phyloP scores from a whole-genome alignment of 2,797 vertebrate genomes.

The Centroberyx gerrardi region DNA sequence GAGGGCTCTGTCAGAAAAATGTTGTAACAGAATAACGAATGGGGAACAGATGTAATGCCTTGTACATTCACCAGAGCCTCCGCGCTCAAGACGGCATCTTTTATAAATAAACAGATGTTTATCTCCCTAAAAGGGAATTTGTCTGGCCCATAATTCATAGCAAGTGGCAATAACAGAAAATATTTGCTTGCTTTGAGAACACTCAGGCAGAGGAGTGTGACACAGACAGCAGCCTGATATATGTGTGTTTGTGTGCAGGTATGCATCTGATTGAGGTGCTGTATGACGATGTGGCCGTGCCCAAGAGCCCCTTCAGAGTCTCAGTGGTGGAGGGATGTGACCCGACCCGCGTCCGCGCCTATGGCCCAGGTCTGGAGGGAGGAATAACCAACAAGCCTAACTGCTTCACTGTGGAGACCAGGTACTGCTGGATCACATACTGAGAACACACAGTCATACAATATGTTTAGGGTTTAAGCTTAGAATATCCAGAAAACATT shows the following conservation, averaged over 20 bases:
- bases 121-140: slow-evolving; percentile 69
- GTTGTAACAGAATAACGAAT: slow-evolving; percentile 73
- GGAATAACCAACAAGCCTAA: slow-evolving; percentile 94
- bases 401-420: slow-evolving; percentile 97
- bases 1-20: slow-evolving; percentile 71
- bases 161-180: slow-evolving; percentile 42
- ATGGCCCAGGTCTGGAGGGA: slow-evolving; percentile 92
- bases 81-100: slow-evolving; percentile 55
- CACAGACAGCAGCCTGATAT: slow-evolving; percentile 6
- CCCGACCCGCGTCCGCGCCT: slow-evolving; percentile 93
- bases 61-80: slow-evolving; percentile 59
- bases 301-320: slow-evolving; percentile 96
- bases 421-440: slow-evolving; percentile 78
- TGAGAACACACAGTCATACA: not conserved
- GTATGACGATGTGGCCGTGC: slow-evolving; percentile 90
- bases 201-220: slow-evolving; percentile 8
- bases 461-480: not conserved
- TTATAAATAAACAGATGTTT: slow-evolving; percentile 78
- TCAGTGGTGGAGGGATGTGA: slow-evolving; percentile 95
- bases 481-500: not conserved
- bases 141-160: slow-evolving; percentile 57
- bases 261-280: slow-evolving; percentile 94
- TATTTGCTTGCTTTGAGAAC: slow-evolving; percentile 45
- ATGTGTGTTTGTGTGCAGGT: slow-evolving; percentile 81
- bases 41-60: slow-evolving; percentile 72